phyloP scores from a whole-genome alignment of 2,797 vertebrate genomes.

The Gymnothorax javanicus region DNA sequence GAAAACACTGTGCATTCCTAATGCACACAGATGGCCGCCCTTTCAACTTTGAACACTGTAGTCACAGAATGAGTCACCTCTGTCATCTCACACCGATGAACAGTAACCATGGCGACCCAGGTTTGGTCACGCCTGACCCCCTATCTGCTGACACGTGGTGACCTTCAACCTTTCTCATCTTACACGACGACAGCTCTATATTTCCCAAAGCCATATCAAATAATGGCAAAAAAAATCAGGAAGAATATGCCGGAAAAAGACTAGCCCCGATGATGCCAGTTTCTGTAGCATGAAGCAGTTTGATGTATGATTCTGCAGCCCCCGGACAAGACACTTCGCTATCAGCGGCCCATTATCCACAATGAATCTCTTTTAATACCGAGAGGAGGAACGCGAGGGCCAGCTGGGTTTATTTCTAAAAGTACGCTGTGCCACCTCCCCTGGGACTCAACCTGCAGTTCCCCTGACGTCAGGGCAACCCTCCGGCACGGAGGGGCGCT shows the following conservation, averaged over 20 bases:
- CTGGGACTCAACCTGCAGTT: constrained; percentile 3
- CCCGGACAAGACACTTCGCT: neutral
- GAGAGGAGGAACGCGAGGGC: neutral
- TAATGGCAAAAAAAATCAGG: constrained; percentile 36
- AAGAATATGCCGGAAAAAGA: neutral
- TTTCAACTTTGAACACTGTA: constrained; percentile 38
- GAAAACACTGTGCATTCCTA: constrained; percentile 29
- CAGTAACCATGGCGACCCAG: constrained; percentile 58
- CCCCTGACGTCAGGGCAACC: neutral
- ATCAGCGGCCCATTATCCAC: neutral
- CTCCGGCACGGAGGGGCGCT: neutral
- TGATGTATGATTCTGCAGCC: neutral
- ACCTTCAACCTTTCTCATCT: constrained; percentile 16
- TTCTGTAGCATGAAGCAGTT: neutral
- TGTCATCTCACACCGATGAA: constrained; percentile 71
- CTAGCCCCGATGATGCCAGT: neutral
- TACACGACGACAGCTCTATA: constrained; percentile 23
- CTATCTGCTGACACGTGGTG: constrained; percentile 69
- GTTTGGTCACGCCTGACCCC: constrained; percentile 56
- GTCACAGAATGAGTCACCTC: constrained; percentile 59
- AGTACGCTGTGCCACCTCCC: neutral
- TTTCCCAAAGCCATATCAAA: constrained; percentile 50
- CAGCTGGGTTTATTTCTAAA: neutral
- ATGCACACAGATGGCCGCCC: neutral
- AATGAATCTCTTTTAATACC: constrained; percentile 1